Evolutionary conservation across 2,888 invertebrate genomes (phyloP).

Genomic region (Eupelmus urozonus): DNA sequence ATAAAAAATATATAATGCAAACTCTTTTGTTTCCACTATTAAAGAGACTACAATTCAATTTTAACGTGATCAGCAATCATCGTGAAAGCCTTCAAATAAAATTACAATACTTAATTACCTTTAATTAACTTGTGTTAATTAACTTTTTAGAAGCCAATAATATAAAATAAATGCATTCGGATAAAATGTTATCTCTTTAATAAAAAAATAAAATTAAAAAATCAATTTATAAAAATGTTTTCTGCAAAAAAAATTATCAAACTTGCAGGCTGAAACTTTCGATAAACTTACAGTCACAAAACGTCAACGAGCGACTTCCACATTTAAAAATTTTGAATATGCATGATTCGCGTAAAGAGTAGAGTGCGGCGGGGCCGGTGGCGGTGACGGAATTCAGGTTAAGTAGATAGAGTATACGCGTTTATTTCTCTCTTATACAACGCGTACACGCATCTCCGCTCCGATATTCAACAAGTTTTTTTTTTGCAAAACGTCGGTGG

Average conservation of each 20-base stretch:
- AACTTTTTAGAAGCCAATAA: too few species aligned
- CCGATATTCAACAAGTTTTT: constrained; percentile 27
- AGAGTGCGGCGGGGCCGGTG: constrained; percentile 29
- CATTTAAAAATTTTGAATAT: constrained; percentile 32
- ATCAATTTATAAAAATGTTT: neutral
- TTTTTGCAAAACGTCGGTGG: constrained; percentile 25
- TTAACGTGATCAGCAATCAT: too few species aligned
- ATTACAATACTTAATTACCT: too few species aligned
- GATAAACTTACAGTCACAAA: constrained; percentile 47
- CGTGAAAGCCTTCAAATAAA: neutral
- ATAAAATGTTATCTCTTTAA: too few species aligned
- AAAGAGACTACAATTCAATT: too few species aligned
- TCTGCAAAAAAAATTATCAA: too few species aligned
- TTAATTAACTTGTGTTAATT: too few species aligned
- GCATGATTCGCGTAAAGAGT: constrained; percentile 37
- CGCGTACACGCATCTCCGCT: constrained; percentile 22
- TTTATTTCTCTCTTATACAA: neutral
- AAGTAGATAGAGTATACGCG: neutral
- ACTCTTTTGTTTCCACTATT: neutral
- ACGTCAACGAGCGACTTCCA: neutral
- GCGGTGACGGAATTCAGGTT: constrained; percentile 60
- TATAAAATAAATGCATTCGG: too few species aligned
- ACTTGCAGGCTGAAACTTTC: neutral
- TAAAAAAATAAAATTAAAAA: constrained; percentile 4
- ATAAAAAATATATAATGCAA: constrained; percentile 11